Evolutionary conservation across 2,888 invertebrate species (phyloP).

Genomic region (Drosophila seclusa): DNA sequence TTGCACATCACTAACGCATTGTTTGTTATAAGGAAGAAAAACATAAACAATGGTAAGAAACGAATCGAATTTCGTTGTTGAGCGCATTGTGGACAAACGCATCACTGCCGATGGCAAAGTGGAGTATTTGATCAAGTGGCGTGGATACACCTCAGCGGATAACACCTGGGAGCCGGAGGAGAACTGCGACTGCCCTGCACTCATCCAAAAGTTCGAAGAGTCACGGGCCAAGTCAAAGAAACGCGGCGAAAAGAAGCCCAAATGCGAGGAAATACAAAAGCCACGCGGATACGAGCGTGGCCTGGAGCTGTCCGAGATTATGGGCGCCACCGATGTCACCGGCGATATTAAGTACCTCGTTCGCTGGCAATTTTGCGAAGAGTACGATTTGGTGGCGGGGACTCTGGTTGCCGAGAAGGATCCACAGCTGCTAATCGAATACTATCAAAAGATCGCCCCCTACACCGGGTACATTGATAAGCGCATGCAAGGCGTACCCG

Average conservation of each 20-base stretch:
- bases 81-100: conserved; percentile 94
- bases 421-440: conserved; percentile 88
- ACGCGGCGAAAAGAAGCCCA: conserved; percentile 85
- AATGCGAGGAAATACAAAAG: conserved; percentile 87
- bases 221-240: conserved; percentile 87
- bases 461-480: conserved; percentile 81
- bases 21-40: conserved; percentile 7
- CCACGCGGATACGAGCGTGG: conserved; percentile 92
- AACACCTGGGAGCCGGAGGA: conserved; percentile 99
- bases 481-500: conserved; percentile 78
- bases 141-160: conserved; percentile 92
- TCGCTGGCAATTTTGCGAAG: conserved; percentile 91
- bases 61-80: conserved; percentile 93
- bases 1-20: conserved; percentile 19
- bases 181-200: conserved; percentile 95
- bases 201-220: conserved; percentile 94
- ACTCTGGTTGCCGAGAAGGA: conserved; percentile 87
- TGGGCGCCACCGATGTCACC: conserved; percentile 95
- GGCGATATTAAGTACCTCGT: conserved; percentile 95
- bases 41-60: conserved; percentile 77
- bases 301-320: conserved; percentile 92
- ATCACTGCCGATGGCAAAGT: conserved; percentile 89
- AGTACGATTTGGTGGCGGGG: conserved; percentile 88
- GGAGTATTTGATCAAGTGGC: conserved; percentile 91
- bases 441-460: conserved; percentile 87